Percentiles rank a stretch among this genome's conserved stretches.
phyloP scores from a whole-genome alignment of 2,888 invertebrate genomes.

The Sarcophaga subvicina region DNA sequence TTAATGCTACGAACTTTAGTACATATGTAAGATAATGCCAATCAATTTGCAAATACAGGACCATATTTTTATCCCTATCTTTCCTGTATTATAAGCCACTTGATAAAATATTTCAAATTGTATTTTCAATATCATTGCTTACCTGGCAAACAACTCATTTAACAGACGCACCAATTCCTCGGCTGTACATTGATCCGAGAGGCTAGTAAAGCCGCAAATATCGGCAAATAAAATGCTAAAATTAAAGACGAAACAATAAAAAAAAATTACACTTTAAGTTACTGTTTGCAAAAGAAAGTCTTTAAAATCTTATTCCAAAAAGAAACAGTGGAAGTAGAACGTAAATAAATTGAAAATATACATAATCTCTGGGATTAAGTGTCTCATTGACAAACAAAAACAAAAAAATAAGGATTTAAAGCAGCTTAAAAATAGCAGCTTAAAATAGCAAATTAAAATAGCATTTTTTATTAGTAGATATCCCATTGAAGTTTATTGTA shows the following conservation, averaged over 20 bases:
- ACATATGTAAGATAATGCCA: no score
- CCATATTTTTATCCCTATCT: no score
- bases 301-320: not conserved
- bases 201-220: conserved; percentile 95
- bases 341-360: not conserved
- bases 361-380: not conserved
- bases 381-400: not conserved
- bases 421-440: no score
- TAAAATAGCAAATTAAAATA: no score
- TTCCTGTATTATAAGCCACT: no score
- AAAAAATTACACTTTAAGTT: no score
- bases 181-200: conserved; percentile 95
- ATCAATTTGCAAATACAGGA: no score
- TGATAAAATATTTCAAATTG: no score
- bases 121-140: conserved; percentile 73
- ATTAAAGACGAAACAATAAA: not conserved
- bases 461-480: no score
- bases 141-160: conserved; percentile 95
- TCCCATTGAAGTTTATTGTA: no score
- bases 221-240: conserved; percentile 95
- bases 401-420: not conserved
- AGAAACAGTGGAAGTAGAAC: not conserved
- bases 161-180: conserved; percentile 94
- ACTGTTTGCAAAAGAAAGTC: not conserved
- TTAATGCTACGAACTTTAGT: no score